phyloP scores from a whole-genome alignment of 2,888 invertebrate species.

The Axea sp. region DNA sequence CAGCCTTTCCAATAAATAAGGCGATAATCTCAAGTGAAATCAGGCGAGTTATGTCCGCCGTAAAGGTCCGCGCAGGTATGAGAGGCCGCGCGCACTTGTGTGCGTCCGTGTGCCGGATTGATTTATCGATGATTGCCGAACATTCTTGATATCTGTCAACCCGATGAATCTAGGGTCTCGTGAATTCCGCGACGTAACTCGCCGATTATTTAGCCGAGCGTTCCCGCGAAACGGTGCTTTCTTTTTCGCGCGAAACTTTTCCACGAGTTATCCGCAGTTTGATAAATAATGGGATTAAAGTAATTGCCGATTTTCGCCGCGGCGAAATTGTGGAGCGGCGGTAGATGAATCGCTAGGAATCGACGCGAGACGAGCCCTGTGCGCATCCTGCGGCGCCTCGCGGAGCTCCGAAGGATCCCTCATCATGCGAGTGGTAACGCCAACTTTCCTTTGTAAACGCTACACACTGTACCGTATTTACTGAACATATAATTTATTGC shows the following conservation, averaged over 20 bases:
- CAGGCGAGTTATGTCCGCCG: conserved; percentile 76
- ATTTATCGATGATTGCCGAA: conserved; percentile 74
- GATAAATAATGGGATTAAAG: background rate
- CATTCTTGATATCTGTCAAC: conserved; percentile 57
- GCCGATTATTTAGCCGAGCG: conserved; percentile 33
- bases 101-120: conserved; percentile 63
- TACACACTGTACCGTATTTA: conserved; percentile 55
- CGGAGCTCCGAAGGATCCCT: conserved; percentile 35
- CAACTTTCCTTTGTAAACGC: conserved; percentile 52
- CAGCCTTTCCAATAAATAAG: conserved; percentile 77
- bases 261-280: no score
- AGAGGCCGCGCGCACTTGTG: conserved; percentile 48
- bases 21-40: conserved; percentile 78
- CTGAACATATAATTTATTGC: conserved; percentile 54
- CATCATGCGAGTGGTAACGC: conserved; percentile 55
- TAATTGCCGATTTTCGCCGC: background rate
- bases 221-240: no score
- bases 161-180: conserved; percentile 22
- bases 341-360: conserved; percentile 4
- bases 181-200: conserved; percentile 36
- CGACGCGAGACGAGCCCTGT: no score
- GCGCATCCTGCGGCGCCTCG: conserved; percentile 22
- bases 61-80: conserved; percentile 74
- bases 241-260: no score
- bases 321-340: background rate